Evolutionary conservation across 2,888 invertebrate species (phyloP), one percentile per base, ranked within the genome.

Genomic region (Clusia tigrina): DNA sequence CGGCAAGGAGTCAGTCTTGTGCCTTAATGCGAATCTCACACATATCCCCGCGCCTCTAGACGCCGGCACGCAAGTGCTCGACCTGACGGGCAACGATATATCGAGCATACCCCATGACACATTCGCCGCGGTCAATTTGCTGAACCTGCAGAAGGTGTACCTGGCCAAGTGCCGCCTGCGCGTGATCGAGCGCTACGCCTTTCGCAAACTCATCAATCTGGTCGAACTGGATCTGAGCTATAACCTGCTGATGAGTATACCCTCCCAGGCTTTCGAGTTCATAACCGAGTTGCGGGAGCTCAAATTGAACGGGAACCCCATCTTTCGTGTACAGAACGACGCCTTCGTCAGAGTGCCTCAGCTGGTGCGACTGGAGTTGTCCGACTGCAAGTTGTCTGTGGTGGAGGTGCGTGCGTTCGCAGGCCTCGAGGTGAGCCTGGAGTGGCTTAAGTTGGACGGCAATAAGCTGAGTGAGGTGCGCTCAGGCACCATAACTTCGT

Each of bases 1-100:
- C 79, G 93, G 93, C 75, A 94, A 94, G 83, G 93, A 93, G 84
- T 91, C 92, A 56, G 93, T 92, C 62, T 86, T 91, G 74, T 94
- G 94, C 85, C 87, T 88, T 73, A 90, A 89, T 81, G 91, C 91
- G 65, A 91, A 91, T 79, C 87, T 93, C 73, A 88, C 89, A 72
- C 86, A 88, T 76, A 88, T 94, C 71, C 94, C 94, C 37, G 85
- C 86, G 55, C 89, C 89, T 67, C 87, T 93, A 66, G 93, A 92
- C 72, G 88, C 89, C 66, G 90, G 91, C 71, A 93, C 93, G 32
- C 93, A 94, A 83, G 87, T 92, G 58, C 87, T 94, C 62, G 91
- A 94, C 79, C 86, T 94, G 58, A 89, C 91, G 18, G 90, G 89
- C 66, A 94, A 94, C 82, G 88, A 88, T 65, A 85, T 94, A 48